These are phyloP conservation scores for Nothobranchius furzeri DNA, from an alignment of 2,113 vertebrate species.

Conservation along the genomic window DNA sequence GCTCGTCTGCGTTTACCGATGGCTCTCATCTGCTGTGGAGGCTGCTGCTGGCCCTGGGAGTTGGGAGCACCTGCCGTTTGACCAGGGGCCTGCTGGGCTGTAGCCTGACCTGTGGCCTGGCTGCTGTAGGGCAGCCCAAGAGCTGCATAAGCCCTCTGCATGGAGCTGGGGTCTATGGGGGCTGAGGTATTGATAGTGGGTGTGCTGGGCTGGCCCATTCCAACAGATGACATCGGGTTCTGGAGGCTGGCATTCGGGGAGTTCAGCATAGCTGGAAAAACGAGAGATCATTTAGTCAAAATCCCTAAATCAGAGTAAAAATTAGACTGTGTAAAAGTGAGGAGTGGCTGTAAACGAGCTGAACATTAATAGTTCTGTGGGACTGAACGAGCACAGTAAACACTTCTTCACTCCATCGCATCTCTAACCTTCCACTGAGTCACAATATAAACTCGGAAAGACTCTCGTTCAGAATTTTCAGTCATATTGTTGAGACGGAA, in stretches of 20 bases:
- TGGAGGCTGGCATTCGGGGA: slow-evolving; percentile 89
- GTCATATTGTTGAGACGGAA: slow-evolving; percentile 5
- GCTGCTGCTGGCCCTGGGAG: slow-evolving; percentile 76
- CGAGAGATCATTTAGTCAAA: too few relatives aligned
- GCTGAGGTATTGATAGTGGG: slow-evolving; percentile 89
- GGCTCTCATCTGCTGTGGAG: slow-evolving; percentile 91
- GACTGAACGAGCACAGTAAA: slow-evolving; percentile 19
- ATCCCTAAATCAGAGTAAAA: too few relatives aligned
- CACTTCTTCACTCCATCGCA: slow-evolving; percentile 26
- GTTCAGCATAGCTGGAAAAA: slow-evolving; percentile 86
- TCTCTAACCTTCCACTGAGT: slow-evolving; percentile 29
- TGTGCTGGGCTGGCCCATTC: slow-evolving; percentile 86
- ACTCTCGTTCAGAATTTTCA: slow-evolving; percentile 27
- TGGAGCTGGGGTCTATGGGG: slow-evolving; percentile 98
- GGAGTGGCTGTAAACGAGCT: slow-evolving; percentile 27
- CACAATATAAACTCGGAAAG: slow-evolving; percentile 50
- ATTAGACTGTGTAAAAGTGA: too few relatives aligned
- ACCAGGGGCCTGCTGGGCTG: slow-evolving; percentile 82
- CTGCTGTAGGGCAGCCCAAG: slow-evolving; percentile 96
- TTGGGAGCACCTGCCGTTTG: slow-evolving; percentile 85
- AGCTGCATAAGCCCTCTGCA: slow-evolving; percentile 97
- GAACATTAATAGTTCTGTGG: slow-evolving; percentile 32
- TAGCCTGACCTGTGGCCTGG: slow-evolving; percentile 86
- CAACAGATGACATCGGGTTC: slow-evolving; percentile 88
- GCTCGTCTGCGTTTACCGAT: slow-evolving; percentile 77